These are phyloP conservation scores for Phaethon lepturus DNA, from an alignment of 2,113 vertebrate genomes.

Conservation along the genomic window DNA sequence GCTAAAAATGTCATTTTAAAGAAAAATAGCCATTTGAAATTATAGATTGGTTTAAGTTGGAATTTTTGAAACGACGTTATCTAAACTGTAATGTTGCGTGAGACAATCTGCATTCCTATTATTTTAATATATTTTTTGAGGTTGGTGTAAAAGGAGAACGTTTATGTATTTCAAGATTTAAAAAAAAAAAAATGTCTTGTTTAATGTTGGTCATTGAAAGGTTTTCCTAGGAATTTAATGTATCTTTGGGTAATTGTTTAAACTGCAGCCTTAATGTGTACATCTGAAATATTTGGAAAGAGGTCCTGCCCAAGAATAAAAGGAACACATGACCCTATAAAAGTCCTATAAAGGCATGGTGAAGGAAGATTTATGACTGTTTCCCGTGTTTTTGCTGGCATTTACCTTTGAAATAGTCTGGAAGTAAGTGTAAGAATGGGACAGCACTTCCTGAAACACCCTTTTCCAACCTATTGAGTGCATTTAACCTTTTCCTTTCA, in stretches of 20 bases:
- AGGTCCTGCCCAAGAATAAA: neutral
- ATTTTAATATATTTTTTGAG: neutral
- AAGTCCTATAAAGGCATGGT: neutral
- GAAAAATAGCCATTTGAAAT: neutral
- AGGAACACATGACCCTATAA: neutral
- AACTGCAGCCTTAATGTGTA: neutral
- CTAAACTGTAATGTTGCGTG: neutral
- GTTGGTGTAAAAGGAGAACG: neutral
- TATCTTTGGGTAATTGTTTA: neutral
- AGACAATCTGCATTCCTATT: neutral
- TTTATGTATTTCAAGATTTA: neutral
- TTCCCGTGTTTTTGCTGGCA: neutral
- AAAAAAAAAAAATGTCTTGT: neutral
- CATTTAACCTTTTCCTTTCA: conserved; percentile 20
- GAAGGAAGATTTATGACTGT: conserved; percentile 24
- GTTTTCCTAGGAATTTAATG: neutral
- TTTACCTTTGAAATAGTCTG: conserved; percentile 33
- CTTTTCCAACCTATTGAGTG: neutral
- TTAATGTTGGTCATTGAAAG: neutral
- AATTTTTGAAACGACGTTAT: neutral
- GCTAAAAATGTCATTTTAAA: neutral
- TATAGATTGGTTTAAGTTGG: neutral
- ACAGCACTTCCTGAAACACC: conserved; percentile 13
- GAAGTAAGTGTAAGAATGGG: neutral
- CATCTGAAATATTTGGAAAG: neutral